phyloP scores from a whole-genome alignment of 2,113 vertebrate genomes.

The Syngnathus typhle region DNA sequence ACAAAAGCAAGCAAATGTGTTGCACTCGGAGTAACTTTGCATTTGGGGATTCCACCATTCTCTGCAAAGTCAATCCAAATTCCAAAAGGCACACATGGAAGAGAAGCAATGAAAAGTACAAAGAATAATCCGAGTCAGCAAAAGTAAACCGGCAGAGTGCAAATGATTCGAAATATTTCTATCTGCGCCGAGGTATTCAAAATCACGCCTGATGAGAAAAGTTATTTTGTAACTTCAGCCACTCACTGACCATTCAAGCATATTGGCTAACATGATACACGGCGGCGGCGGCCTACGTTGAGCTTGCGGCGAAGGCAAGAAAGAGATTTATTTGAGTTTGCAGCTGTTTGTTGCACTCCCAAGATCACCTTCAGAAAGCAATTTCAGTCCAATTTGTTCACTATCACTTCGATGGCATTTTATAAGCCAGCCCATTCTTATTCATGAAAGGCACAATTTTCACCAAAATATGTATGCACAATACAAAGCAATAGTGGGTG shows the following conservation, averaged over 20 bases:
- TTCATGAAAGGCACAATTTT: slow-evolving; percentile 27
- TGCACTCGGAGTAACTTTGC: neutral
- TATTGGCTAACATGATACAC: slow-evolving; percentile 40
- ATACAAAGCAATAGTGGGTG: slow-evolving; percentile 3
- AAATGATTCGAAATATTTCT: neutral
- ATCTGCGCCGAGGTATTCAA: slow-evolving; percentile 9
- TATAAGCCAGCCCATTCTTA: slow-evolving; percentile 20
- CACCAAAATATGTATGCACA: slow-evolving; percentile 11
- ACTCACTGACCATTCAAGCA: slow-evolving; percentile 36
- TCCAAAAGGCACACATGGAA: neutral
- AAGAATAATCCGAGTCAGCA: slow-evolving; percentile 7
- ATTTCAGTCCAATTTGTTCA: slow-evolving; percentile 39
- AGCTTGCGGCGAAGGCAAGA: slow-evolving; percentile 43
- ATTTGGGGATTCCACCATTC: neutral
- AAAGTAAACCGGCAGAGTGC: slow-evolving; percentile 8
- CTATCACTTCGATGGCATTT: slow-evolving; percentile 22
- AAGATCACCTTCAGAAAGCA: slow-evolving; percentile 50
- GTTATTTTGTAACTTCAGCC: slow-evolving; percentile 31
- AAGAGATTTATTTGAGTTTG: slow-evolving; percentile 51
- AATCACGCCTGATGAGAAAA: slow-evolving; percentile 40
- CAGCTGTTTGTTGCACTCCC: slow-evolving; percentile 43
- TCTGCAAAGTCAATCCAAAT: neutral
- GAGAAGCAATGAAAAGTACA: neutral
- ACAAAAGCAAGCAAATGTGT: neutral
- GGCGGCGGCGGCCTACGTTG: slow-evolving; percentile 18